phyloP scores from a whole-genome alignment of 2,113 vertebrate genomes.

The Actenoides lindsayi region DNA sequence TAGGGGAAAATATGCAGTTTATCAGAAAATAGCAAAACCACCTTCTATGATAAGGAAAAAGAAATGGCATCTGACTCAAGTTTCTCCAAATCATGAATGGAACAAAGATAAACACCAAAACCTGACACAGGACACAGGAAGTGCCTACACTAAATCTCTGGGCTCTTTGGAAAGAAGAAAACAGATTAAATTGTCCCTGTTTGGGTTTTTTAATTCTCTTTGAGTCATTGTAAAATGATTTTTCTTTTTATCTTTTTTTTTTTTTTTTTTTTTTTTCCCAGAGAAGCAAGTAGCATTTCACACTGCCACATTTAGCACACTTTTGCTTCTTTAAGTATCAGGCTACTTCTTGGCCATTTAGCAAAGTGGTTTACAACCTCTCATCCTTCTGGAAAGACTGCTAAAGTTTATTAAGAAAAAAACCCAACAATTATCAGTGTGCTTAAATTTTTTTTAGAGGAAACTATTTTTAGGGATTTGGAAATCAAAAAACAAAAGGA shows the following conservation, averaged over 20 bases:
- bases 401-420: neutral
- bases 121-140: neutral
- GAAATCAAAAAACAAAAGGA: neutral
- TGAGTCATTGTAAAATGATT: neutral
- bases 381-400: neutral
- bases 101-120: neutral
- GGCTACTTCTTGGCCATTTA: neutral
- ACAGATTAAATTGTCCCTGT: neutral
- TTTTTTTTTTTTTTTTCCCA: neutral
- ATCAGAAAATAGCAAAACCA: neutral
- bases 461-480: neutral
- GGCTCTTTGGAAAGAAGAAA: neutral
- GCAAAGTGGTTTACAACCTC: neutral
- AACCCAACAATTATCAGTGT: neutral
- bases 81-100: neutral
- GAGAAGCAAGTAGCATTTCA: neutral
- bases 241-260: neutral
- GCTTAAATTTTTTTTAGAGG: neutral
- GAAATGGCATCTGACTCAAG: accelerated
- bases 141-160: neutral
- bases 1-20: neutral
- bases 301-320: neutral
- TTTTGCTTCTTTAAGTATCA: neutral
- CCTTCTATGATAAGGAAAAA: neutral
- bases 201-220: accelerated